Percentiles rank a stretch among this genome's conserved stretches.
phyloP scores from a whole-genome alignment of 92 coral and sea anemone species.

The Pocillopora meandrina region DNA sequence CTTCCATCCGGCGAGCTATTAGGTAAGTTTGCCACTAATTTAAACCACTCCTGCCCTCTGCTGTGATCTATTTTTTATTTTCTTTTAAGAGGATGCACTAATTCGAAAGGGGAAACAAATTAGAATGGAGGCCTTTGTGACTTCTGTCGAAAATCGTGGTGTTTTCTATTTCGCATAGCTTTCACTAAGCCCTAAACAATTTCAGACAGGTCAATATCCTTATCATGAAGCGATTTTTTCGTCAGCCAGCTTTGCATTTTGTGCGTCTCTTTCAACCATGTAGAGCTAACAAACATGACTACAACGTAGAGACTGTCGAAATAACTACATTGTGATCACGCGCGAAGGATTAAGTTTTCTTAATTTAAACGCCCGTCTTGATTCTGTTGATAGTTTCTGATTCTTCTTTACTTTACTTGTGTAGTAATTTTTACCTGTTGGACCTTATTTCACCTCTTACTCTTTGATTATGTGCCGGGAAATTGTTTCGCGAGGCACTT shows the following conservation, averaged over 20 bases:
- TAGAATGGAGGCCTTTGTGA: neutral
- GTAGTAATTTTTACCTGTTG: neutral
- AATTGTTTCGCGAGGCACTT: too few species aligned
- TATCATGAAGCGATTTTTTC: too few species aligned
- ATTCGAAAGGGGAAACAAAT: neutral
- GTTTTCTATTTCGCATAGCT: neutral
- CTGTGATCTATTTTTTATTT: conserved; percentile 37
- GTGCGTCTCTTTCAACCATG: too few species aligned
- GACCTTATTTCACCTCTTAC: neutral
- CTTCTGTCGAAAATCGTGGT: neutral
- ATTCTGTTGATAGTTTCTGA: neutral
- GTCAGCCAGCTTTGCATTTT: too few species aligned
- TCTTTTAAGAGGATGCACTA: neutral
- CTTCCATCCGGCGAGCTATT: conserved; percentile 41
- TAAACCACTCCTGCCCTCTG: conserved; percentile 21
- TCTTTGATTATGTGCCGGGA: too few species aligned
- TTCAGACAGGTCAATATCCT: too few species aligned
- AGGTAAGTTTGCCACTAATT: conserved; percentile 37
- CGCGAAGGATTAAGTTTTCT: neutral
- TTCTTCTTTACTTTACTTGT: conserved; percentile 4
- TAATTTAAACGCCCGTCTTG: neutral
- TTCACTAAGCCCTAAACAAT: neutral
- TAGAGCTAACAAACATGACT: too few species aligned
- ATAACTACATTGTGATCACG: neutral
- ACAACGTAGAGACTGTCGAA: too few species aligned